phyloP scores from a whole-genome alignment of 2,113 vertebrate genomes.

The Leiothrix lutea region DNA sequence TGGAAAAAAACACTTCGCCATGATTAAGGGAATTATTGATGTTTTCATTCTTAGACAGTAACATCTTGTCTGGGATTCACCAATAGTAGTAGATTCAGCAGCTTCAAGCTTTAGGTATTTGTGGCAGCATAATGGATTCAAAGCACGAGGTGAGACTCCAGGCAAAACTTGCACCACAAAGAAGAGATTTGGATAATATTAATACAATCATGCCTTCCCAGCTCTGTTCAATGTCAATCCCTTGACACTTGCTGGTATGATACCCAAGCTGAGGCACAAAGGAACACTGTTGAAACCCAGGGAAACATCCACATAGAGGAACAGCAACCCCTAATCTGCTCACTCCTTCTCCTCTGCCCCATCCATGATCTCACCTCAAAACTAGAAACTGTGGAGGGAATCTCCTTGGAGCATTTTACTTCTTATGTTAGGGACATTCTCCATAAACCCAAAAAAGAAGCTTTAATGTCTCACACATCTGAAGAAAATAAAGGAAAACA shows the following conservation, averaged over 20 bases:
- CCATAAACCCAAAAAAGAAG: background rate
- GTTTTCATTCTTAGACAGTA: background rate
- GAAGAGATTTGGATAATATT: background rate
- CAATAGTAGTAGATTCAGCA: background rate
- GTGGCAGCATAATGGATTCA: background rate
- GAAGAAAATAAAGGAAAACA: background rate
- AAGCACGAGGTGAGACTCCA: background rate
- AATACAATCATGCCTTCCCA: background rate
- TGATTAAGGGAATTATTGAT: slow-evolving; percentile 58
- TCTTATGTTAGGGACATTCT: accelerated
- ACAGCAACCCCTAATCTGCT: background rate
- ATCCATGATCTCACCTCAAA: background rate
- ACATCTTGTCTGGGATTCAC: background rate
- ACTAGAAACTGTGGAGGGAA: background rate
- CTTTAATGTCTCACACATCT: accelerated
- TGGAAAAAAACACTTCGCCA: slow-evolving; percentile 1
- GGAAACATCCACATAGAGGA: background rate
- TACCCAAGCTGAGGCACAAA: background rate
- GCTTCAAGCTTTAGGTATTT: background rate
- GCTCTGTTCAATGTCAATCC: background rate
- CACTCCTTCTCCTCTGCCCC: background rate
- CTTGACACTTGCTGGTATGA: background rate
- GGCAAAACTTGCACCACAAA: background rate
- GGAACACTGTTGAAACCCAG: background rate
- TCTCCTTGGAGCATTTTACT: background rate